Conservation (phyloP, 1,140 invertebrate species). For the Hestina assimilis region DNA sequence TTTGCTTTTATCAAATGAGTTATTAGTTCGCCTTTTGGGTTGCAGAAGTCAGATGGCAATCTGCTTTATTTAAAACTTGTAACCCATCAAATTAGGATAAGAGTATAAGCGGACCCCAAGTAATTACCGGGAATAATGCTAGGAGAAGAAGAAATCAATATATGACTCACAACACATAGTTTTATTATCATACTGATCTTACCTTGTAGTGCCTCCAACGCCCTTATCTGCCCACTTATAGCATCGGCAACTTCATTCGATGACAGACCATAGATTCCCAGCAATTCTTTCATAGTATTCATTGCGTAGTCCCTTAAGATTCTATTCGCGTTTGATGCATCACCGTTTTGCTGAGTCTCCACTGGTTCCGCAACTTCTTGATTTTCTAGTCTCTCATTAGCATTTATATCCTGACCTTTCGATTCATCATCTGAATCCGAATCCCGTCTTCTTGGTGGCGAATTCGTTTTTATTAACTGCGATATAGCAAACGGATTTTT, state of each 20-base stretch:
- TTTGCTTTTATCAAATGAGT: too few species aligned
- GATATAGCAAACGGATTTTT: slow-evolving; percentile 79
- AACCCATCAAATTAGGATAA: too few species aligned
- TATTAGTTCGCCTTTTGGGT: too few species aligned
- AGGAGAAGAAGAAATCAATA: too few species aligned
- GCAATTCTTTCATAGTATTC: slow-evolving; percentile 86
- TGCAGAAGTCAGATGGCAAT: too few species aligned
- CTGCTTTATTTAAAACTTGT: too few species aligned
- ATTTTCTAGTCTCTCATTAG: slow-evolving; percentile 62
- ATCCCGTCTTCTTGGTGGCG: slow-evolving; percentile 75
- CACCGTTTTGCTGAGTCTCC: slow-evolving; percentile 68
- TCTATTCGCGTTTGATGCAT: slow-evolving; percentile 64
- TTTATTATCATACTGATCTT: slow-evolving; percentile 16
- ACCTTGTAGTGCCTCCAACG: slow-evolving; percentile 76
- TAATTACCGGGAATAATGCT: too few species aligned
- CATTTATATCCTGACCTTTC: slow-evolving; percentile 67
- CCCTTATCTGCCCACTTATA: slow-evolving; percentile 78
- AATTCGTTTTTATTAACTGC: slow-evolving; percentile 77
- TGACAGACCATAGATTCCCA: slow-evolving; percentile 85
- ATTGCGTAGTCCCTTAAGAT: slow-evolving; percentile 85
- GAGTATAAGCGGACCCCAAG: too few species aligned
- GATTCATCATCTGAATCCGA: slow-evolving; percentile 72
- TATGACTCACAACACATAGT: too few species aligned
- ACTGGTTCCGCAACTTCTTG: slow-evolving; percentile 45
- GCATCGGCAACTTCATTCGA: slow-evolving; percentile 81